These are phyloP conservation scores for Doryteuthis pealeii DNA, from an alignment of 1,140 invertebrate species.

Conservation along the genomic window DNA sequence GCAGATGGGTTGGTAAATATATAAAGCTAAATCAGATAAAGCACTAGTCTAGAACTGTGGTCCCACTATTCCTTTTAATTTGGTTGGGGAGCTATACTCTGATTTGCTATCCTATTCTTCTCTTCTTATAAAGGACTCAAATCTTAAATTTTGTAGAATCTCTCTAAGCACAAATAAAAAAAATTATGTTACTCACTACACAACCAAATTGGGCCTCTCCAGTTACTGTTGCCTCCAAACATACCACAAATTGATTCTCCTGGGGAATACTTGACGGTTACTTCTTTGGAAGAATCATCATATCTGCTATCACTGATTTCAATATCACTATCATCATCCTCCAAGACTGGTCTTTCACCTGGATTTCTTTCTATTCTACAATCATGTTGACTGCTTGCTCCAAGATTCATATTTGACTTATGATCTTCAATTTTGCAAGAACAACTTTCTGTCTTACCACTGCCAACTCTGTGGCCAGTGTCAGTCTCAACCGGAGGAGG, in stretches of 20 bases:
- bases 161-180: slow-evolving; percentile 32
- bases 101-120: no score
- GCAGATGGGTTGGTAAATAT: no score
- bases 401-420: neutral
- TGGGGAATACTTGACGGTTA: slow-evolving; percentile 45
- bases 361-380: neutral
- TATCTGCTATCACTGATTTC: neutral
- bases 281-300: neutral
- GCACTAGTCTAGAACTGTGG: no score
- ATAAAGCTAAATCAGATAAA: no score
- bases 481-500: no score
- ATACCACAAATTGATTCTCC: slow-evolving; percentile 57
- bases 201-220: slow-evolving; percentile 62
- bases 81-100: no score
- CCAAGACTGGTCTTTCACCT: neutral
- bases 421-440: no score
- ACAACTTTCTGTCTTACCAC: no score
- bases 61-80: no score
- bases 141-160: no score
- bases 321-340: neutral
- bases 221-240: slow-evolving; percentile 64
- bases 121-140: no score
- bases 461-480: no score
- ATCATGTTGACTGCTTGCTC: neutral
- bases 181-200: slow-evolving; percentile 46